These are phyloP conservation scores for Exephanes ischioxanthus DNA, from an alignment of 2,888 invertebrate species.

Conservation along the genomic window DNA sequence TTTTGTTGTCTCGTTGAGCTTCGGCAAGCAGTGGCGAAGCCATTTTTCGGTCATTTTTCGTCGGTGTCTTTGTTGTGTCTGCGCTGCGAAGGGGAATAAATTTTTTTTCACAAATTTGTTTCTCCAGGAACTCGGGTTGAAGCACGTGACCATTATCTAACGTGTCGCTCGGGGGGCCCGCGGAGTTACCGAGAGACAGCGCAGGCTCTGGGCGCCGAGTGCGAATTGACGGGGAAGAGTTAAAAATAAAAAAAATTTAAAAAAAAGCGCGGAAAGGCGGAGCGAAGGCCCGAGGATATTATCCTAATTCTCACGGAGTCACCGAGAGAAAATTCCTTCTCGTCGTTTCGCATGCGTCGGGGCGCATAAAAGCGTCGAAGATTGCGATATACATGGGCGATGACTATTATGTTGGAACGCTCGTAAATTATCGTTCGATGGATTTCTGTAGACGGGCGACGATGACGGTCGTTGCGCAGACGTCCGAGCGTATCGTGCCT, in stretches of 20 bases:
- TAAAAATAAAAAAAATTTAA: background rate
- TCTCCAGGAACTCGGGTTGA: background rate
- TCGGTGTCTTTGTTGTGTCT: too few relatives aligned
- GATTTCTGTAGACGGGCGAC: conserved; percentile 29
- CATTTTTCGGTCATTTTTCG: too few relatives aligned
- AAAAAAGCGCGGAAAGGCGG: conserved; percentile 72
- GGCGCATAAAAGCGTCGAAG: conserved; percentile 35
- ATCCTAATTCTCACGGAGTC: conserved; percentile 73
- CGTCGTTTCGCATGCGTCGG: conserved; percentile 31
- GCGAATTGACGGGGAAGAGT: conserved; percentile 15
- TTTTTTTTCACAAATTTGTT: background rate
- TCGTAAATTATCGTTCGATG: conserved; percentile 59
- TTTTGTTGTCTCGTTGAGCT: too few relatives aligned
- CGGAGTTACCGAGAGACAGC: conserved; percentile 9
- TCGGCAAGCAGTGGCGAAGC: too few relatives aligned
- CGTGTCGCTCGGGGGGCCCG: background rate
- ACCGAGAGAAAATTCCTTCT: conserved; percentile 52
- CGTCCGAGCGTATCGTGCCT: background rate
- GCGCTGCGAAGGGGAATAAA: too few relatives aligned
- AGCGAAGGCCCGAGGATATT: conserved; percentile 72
- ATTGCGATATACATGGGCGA: conserved; percentile 54
- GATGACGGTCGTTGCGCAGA: conserved; percentile 36
- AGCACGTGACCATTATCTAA: conserved; percentile 23
- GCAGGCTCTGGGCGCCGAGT: conserved; percentile 13
- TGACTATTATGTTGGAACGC: conserved; percentile 51